A percentile compares a stretch with the other conserved stretches of the same genome.
Conservation (phyloP, 2,888 invertebrate genomes). For the Labia minor region DNA sequence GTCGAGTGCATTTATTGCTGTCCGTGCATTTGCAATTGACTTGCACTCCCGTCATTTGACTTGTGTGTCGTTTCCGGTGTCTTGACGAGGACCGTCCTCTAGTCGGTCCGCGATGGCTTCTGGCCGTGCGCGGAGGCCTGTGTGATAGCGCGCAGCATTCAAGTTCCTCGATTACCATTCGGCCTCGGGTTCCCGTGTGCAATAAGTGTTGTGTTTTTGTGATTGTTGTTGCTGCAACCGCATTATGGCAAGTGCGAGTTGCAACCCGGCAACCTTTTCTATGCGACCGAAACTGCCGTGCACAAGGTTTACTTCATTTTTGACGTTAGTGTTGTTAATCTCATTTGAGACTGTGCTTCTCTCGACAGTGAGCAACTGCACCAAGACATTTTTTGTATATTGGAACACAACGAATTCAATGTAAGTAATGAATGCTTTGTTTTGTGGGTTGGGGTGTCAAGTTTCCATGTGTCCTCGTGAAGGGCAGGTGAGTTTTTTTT, state of each 20-base stretch:
- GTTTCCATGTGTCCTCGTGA: not conserved
- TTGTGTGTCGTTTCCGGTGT: not conserved
- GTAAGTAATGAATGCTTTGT: conserved; percentile 38
- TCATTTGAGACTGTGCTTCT: conserved; percentile 45
- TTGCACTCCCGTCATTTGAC: too few relatives aligned
- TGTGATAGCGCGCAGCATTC: not conserved
- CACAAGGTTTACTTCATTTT: conserved; percentile 20
- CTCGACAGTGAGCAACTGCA: conserved; percentile 60
- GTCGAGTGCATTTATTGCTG: too few relatives aligned
- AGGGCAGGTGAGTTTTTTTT: not conserved
- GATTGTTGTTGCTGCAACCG: not conserved
- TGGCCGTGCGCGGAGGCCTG: not conserved
- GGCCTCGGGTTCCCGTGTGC: too few relatives aligned
- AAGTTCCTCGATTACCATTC: not conserved
- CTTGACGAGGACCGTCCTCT: not conserved
- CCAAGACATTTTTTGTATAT: conserved; percentile 75
- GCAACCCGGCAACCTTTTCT: not conserved
- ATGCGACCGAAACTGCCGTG: conserved; percentile 14
- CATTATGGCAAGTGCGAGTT: not conserved
- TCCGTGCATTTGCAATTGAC: too few relatives aligned
- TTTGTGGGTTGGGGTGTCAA: not conserved
- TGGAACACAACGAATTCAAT: conserved; percentile 87
- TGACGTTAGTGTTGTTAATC: conserved; percentile 24
- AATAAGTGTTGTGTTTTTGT: not conserved
- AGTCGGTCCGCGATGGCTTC: not conserved